phyloP scores from a whole-genome alignment of 2,113 vertebrate genomes.

The Suncus etruscus region DNA sequence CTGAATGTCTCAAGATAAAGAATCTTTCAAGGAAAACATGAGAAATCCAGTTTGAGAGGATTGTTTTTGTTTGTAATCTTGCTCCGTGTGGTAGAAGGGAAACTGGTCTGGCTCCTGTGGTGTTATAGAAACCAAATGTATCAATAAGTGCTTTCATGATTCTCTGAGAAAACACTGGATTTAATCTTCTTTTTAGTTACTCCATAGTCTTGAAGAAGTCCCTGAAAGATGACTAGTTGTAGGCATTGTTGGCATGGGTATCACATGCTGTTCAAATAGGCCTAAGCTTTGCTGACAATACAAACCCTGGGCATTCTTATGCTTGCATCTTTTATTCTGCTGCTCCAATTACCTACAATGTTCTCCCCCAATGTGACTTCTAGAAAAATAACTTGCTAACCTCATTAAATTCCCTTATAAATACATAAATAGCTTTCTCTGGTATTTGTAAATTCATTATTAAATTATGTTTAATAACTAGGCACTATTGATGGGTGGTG shows the following conservation, averaged over 20 bases:
- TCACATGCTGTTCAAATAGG: background rate
- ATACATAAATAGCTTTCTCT: background rate
- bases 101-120: background rate
- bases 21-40: background rate
- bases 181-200: background rate
- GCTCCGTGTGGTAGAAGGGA: background rate
- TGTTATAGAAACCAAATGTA: background rate
- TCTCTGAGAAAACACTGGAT: slow-evolving; percentile 2
- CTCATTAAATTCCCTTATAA: background rate
- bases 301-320: too few relatives aligned
- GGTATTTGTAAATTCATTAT: background rate
- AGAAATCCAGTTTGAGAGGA: background rate
- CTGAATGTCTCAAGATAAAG: background rate
- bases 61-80: background rate
- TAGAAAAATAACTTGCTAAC: background rate
- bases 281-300: background rate
- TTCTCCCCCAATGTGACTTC: background rate
- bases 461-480: too few relatives aligned
- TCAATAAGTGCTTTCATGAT: background rate
- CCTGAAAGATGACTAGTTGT: background rate
- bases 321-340: too few relatives aligned
- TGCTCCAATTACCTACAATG: too few relatives aligned
- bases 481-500: too few relatives aligned
- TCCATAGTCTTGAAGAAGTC: background rate
- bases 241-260: background rate